Evolutionary conservation across 2,113 vertebrate genomes (phyloP).

Genomic region (Miniopterus natalensis): DNA sequence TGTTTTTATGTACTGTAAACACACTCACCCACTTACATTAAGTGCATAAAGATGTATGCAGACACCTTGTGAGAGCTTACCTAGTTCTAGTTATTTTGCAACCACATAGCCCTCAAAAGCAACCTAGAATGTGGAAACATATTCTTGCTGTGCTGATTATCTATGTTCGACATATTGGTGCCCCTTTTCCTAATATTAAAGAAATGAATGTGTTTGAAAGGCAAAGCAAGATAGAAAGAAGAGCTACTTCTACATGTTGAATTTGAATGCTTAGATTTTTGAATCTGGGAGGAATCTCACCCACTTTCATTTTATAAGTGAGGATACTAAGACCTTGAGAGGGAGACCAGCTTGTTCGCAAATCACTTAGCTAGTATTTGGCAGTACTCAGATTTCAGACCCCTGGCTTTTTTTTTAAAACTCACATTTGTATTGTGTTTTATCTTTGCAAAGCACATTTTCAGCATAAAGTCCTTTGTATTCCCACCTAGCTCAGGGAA

Average conservation of each 20-base stretch:
- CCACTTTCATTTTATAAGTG: constrained; percentile 40
- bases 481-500: not conserved
- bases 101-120: constrained; percentile 15
- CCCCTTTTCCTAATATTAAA: constrained; percentile 37
- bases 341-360: not conserved
- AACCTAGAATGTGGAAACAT: constrained; percentile 31
- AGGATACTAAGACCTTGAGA: constrained; percentile 30
- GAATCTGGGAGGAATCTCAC: not conserved
- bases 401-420: not conserved
- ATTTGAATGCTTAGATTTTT: constrained; percentile 61
- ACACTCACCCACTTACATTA: not conserved
- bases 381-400: constrained; percentile 46
- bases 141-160: not conserved
- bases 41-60: constrained; percentile 5
- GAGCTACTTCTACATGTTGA: constrained; percentile 16
- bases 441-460: constrained; percentile 20
- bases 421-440: not conserved
- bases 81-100: constrained; percentile 53
- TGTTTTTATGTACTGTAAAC: constrained; percentile 48
- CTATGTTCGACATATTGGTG: constrained; percentile 9
- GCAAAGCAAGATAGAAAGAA: constrained; percentile 27
- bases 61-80: constrained; percentile 8
- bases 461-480: constrained; percentile 48
- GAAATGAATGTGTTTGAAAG: constrained; percentile 44
- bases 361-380: constrained; percentile 50